Evolutionary conservation across 2,888 invertebrate species (phyloP), one percentile per base, ranked within the genome.

Genomic region (Limulus polyphemus): DNA sequence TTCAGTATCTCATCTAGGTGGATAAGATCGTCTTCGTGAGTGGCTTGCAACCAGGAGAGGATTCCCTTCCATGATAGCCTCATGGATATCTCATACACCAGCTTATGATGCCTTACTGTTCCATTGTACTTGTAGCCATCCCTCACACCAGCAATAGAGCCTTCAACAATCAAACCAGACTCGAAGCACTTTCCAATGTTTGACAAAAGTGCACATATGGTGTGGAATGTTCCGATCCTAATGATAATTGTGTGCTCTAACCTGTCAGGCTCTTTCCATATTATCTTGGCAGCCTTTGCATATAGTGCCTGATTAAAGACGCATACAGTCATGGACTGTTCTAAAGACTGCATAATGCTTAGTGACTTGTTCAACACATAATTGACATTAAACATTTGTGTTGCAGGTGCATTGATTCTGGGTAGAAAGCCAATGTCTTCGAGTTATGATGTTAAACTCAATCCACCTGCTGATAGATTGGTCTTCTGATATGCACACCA

Each of bases 181-280:
- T 69, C 67, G 11, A 68, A 58, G n/a, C 55, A 50, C 1, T 70
- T 69, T 11, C 66, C 67, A 49, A 70, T 55, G 46, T 67, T 59
- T 32, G 64, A 57, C 55, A 70, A 58, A 14, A 68, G 49, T 54
- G 64, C 67, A 58, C 68, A 65, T n/a, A 65, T 56, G 7, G 59
- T 69, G 59, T 71, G 69, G 59, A 71, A 70, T 11, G 32, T 54
- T 49, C 69, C 69, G 59, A 69, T 57, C 50, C 58, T 55, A 12
- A 68, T 48, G 11, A 68, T 49, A 14, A 70, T 54, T 14, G 32
- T 49, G 50, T 52, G 48, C 50, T 62, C 61, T 58, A 55, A 55
- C 11, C 56, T 16, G 4, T 63, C 51, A 57, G 65, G 4, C n/a
- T 14, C 59, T 55, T 67, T 69, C 69, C 65, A 70, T 1, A 60